phyloP scores from a whole-genome alignment of 1,140 invertebrate species.

The Bombus superbus region DNA sequence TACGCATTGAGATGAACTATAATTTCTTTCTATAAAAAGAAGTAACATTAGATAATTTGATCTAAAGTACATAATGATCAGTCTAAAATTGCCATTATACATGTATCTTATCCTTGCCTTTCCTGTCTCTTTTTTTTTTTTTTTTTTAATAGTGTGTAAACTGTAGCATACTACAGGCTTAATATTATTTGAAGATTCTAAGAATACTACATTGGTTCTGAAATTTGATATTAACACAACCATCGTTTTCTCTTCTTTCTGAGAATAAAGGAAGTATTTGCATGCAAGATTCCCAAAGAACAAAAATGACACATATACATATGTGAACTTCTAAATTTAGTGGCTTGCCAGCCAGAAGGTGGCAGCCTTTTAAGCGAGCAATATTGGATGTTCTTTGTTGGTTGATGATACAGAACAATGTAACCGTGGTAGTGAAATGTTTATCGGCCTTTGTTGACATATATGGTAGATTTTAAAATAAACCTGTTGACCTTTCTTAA shows the following conservation, averaged over 20 bases:
- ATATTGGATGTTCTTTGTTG: constrained; percentile 13
- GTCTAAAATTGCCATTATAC: neutral
- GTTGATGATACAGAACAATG: constrained; percentile 14
- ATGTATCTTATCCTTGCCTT: neutral
- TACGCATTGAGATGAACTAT: neutral
- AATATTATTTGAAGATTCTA: neutral
- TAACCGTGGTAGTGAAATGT: constrained; percentile 13
- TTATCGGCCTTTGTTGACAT: constrained; percentile 7
- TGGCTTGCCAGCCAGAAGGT: neutral
- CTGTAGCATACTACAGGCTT: neutral
- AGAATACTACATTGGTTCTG: neutral
- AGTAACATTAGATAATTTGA: neutral
- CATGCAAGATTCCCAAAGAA: constrained; percentile 6
- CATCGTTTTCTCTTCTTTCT: constrained; percentile 1
- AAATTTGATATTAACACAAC: neutral
- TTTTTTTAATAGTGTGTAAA: neutral
- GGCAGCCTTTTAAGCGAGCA: constrained; percentile 14
- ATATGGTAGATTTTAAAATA: constrained; percentile 19
- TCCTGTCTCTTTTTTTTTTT: neutral
- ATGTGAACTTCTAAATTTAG: constrained; percentile 45
- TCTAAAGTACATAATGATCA: neutral
- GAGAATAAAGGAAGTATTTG: constrained; percentile 1
- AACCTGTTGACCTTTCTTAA: constrained; percentile 1
- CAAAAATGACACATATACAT: neutral
- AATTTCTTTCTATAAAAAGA: neutral